Percentiles rank a stretch among this genome's conserved stretches.
Evolutionary conservation across 1,140 invertebrate species (phyloP).

Genomic region (Zophobas atratus): DNA sequence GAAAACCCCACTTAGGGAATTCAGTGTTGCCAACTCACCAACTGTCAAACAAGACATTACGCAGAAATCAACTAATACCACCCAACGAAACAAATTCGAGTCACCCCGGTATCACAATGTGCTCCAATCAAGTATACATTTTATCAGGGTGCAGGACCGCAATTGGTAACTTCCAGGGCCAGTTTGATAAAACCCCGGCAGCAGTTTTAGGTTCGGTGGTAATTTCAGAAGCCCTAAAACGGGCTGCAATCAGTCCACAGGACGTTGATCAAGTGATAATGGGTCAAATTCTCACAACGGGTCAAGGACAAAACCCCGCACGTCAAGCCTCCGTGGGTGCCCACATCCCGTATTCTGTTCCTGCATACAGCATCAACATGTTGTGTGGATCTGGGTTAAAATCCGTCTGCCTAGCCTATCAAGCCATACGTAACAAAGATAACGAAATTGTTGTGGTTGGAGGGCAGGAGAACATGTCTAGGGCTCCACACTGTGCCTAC

Average conservation of each 20-base stretch:
- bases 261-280: slow-evolving; percentile 90
- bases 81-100: too few species aligned
- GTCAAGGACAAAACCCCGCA: slow-evolving; percentile 90
- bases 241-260: slow-evolving; percentile 74
- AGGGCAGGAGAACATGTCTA: slow-evolving; percentile 91
- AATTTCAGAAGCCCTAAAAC: slow-evolving; percentile 80
- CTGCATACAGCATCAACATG: slow-evolving; percentile 87
- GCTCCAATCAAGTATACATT: slow-evolving; percentile 36
- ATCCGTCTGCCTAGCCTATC: slow-evolving; percentile 78
- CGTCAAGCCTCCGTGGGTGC: slow-evolving; percentile 85
- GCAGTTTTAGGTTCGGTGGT: slow-evolving; percentile 83
- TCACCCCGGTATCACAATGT: background rate
- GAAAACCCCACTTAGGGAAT: too few species aligned
- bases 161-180: slow-evolving; percentile 54
- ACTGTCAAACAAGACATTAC: too few species aligned
- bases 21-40: too few species aligned
- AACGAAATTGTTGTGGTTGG: slow-evolving; percentile 83
- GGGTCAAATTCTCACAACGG: slow-evolving; percentile 83
- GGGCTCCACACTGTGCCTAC: slow-evolving; percentile 80
- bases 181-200: slow-evolving; percentile 60
- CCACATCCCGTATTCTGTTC: slow-evolving; percentile 80
- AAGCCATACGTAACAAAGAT: slow-evolving; percentile 82
- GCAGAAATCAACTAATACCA: too few species aligned
- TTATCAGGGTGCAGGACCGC: slow-evolving; percentile 32
- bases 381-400: slow-evolving; percentile 90